These are phyloP conservation scores for Epinotia bilunana DNA, from an alignment of 2,888 invertebrate species.

Conservation along the genomic window DNA sequence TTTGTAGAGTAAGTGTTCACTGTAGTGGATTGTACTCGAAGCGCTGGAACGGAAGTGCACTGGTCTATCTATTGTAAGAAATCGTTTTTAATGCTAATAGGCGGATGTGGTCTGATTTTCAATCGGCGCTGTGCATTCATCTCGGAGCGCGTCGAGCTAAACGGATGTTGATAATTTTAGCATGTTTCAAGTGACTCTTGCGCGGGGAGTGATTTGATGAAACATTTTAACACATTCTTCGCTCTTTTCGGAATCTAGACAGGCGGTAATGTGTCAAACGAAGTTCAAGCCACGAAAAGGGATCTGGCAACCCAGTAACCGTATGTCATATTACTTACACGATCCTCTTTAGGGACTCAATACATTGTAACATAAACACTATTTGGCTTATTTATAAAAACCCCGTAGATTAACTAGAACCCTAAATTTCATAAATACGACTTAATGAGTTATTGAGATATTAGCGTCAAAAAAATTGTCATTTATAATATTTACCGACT, in stretches of 20 bases:
- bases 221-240: conserved; percentile 52
- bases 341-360: no score
- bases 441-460: no score
- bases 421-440: no score
- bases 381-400: no score
- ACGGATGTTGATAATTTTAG: conserved; percentile 70
- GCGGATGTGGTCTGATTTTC: conserved; percentile 77
- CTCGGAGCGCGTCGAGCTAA: conserved; percentile 62
- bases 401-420: no score
- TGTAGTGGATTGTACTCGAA: conserved; percentile 29
- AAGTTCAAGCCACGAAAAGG: no score
- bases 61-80: conserved; percentile 48
- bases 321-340: no score
- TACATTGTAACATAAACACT: no score
- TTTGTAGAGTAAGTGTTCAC: conserved; percentile 27
- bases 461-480: no score
- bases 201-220: conserved; percentile 55
- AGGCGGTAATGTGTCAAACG: no score
- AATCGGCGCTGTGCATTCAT: conserved; percentile 67
- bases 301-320: no score
- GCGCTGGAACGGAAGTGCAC: conserved; percentile 43
- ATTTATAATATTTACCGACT: no score
- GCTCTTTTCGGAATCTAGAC: background rate
- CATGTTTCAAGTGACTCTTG: conserved; percentile 56
- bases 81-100: conserved; percentile 69